Conservation (phyloP, 2,797 vertebrate genomes). For the Sebastes reedi region DNA sequence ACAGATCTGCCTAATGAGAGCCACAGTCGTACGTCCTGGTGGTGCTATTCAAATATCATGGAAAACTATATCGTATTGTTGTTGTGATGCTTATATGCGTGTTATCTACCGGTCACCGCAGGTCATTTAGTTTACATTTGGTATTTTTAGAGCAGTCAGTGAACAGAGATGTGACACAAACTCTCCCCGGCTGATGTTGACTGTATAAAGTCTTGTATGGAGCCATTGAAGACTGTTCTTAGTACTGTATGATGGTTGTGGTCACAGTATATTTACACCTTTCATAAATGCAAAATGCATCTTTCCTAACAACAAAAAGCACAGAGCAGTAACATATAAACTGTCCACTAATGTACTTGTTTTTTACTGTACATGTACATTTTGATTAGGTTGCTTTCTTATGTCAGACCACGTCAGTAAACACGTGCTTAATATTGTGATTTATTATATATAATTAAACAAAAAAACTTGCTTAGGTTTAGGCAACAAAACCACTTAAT, state of each 20-base stretch:
- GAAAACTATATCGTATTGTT: not conserved
- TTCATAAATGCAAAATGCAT: not conserved
- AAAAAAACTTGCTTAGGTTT: too few relatives aligned
- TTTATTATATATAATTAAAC: too few relatives aligned
- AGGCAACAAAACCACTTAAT: too few relatives aligned
- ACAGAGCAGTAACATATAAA: not conserved
- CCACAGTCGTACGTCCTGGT: slow-evolving; percentile 30
- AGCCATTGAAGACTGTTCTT: not conserved
- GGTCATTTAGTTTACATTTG: not conserved
- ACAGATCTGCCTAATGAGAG: slow-evolving; percentile 64
- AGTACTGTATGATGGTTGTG: not conserved
- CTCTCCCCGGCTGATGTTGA: not conserved
- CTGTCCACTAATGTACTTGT: not conserved
- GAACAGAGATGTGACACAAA: not conserved
- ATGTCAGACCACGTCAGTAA: too few relatives aligned
- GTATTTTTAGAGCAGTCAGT: not conserved
- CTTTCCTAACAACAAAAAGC: not conserved
- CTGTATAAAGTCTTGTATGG: not conserved
- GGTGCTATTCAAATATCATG: slow-evolving; percentile 43
- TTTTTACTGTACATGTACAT: not conserved
- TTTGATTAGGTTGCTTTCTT: not conserved
- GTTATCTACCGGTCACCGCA: not conserved
- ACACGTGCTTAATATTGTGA: too few relatives aligned
- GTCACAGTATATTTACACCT: not conserved
- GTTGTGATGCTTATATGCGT: not conserved